These are phyloP conservation scores for Drosophila percnosoma DNA, from an alignment of 2,888 invertebrate genomes.

Conservation along the genomic window DNA sequence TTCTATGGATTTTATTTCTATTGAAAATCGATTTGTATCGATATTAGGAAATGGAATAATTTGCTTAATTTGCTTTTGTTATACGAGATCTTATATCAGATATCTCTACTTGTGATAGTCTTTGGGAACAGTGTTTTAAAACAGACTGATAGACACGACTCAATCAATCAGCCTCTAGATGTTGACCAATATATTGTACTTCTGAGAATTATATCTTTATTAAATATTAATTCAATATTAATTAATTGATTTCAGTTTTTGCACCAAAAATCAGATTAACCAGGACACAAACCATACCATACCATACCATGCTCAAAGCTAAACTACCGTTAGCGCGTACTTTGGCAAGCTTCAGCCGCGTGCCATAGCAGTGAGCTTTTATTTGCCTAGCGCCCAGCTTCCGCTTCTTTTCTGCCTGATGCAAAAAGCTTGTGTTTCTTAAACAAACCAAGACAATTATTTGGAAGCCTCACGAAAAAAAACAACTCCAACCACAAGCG, in stretches of 20 bases:
- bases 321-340: constrained; percentile 10
- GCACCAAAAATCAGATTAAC: constrained; percentile 8
- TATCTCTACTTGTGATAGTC: neutral
- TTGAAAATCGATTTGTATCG: neutral
- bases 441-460: constrained; percentile 1
- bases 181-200: neutral
- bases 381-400: constrained; percentile 25
- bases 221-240: neutral
- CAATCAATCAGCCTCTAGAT: neutral
- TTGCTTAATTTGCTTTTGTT: neutral
- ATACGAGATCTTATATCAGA: neutral
- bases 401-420: constrained; percentile 2
- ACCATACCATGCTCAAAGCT: constrained; percentile 26
- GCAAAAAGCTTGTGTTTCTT: constrained; percentile 33
- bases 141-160: too few species aligned
- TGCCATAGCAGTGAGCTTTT: constrained; percentile 43
- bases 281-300: constrained; percentile 30
- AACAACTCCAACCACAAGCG: constrained; percentile 2
- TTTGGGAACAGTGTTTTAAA: neutral
- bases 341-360: neutral
- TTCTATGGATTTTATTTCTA: neutral
- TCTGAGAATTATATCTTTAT: neutral
- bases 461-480: neutral
- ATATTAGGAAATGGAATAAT: neutral
- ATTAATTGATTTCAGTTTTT: neutral